A percentile compares a stretch with the other conserved stretches of the same genome.
Evolutionary conservation across 2,888 invertebrate genomes (phyloP).

Genomic region (Sarcophaga rosellei): DNA sequence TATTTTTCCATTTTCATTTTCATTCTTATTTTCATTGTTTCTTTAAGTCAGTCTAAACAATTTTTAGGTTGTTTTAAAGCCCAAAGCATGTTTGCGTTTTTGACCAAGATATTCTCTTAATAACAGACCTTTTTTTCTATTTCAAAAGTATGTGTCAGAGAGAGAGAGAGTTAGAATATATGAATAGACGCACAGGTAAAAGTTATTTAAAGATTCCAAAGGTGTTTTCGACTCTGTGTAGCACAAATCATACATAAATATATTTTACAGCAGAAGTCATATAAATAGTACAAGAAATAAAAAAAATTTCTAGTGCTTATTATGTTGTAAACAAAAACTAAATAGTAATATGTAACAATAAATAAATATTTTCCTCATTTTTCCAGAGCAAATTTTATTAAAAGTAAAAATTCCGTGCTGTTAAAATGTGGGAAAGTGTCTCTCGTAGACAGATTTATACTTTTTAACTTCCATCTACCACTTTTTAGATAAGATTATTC

Average conservation of each 20-base stretch:
- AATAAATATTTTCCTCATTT: too few relatives aligned
- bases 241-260: not conserved
- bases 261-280: not conserved
- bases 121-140: not conserved
- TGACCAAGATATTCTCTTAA: constrained; percentile 5
- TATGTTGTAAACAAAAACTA: too few relatives aligned
- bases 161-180: not conserved
- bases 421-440: too few relatives aligned
- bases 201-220: constrained; percentile 44
- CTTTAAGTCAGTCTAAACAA: not conserved
- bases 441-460: too few relatives aligned
- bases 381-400: too few relatives aligned
- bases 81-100: constrained; percentile 8
- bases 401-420: too few relatives aligned
- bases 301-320: too few relatives aligned
- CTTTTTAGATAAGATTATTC: too few relatives aligned
- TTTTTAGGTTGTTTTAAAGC: not conserved
- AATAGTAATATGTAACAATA: too few relatives aligned
- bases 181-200: not conserved
- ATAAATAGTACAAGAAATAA: not conserved
- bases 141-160: not conserved
- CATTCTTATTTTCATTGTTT: constrained; percentile 14
- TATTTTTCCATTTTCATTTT: not conserved
- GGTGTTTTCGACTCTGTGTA: constrained; percentile 27
- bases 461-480: too few relatives aligned